phyloP scores from a whole-genome alignment of 2,888 invertebrate species.

The Eupithecia exiguata region DNA sequence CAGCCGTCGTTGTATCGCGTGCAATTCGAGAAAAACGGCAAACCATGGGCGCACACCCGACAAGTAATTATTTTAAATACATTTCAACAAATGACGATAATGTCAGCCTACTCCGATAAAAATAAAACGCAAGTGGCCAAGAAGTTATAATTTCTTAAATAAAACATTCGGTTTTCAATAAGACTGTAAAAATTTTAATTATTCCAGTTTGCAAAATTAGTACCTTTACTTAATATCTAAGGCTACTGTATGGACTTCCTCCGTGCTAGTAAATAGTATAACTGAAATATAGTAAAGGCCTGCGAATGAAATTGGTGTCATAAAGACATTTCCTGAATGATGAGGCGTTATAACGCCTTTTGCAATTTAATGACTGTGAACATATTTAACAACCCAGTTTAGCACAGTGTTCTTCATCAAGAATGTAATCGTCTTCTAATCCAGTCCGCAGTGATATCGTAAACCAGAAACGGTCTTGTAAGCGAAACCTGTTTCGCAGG shows the following conservation, averaged over 20 bases:
- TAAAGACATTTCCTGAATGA: conserved; percentile 58
- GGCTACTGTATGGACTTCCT: conserved; percentile 14
- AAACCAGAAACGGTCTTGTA: conserved; percentile 79
- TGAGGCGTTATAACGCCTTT: conserved; percentile 61
- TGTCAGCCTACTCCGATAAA: conserved; percentile 75
- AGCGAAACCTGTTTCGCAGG: conserved; percentile 74
- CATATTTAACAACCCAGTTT: conserved; percentile 74
- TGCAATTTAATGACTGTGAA: conserved; percentile 68
- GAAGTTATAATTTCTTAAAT: conserved; percentile 52
- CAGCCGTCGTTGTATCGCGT: conserved; percentile 74
- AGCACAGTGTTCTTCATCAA: conserved; percentile 74
- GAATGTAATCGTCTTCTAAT: conserved; percentile 79
- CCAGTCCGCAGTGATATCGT: conserved; percentile 78
- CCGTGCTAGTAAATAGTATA: conserved; percentile 5
- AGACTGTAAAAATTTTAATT: not conserved
- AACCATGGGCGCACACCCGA: conserved; percentile 74
- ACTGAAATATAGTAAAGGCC: conserved; percentile 14
- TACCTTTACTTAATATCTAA: not conserved
- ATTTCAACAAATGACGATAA: conserved; percentile 83
- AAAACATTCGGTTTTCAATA: not conserved
- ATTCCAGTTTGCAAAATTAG: not conserved
- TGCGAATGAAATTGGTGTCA: conserved; percentile 54
- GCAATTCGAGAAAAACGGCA: conserved; percentile 73
- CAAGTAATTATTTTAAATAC: conserved; percentile 83
- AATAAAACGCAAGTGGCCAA: conserved; percentile 57